Conservation (phyloP, 2,113 vertebrate genomes). For the Hucho hucho region DNA sequence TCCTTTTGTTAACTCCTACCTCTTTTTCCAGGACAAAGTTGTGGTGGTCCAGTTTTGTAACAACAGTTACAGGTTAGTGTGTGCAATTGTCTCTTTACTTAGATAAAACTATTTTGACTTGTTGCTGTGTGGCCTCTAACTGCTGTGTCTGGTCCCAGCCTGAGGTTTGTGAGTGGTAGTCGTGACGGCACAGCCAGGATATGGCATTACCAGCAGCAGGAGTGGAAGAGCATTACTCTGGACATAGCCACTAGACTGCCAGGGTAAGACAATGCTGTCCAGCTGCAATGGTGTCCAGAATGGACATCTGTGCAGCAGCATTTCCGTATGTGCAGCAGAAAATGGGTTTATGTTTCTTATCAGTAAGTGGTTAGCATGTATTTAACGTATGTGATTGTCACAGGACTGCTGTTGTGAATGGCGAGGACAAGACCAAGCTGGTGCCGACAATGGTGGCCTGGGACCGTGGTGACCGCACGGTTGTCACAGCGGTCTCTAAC, state of each 20-base stretch:
- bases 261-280: slow-evolving; percentile 52
- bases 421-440: slow-evolving; percentile 93
- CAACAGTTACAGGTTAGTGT: slow-evolving; percentile 86
- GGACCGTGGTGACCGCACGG: slow-evolving; percentile 86
- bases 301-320: too few species aligned
- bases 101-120: background rate
- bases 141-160: slow-evolving; percentile 62
- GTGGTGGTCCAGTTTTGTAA: slow-evolving; percentile 97
- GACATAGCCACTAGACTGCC: slow-evolving; percentile 90
- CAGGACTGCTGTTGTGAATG: slow-evolving; percentile 75
- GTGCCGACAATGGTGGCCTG: slow-evolving; percentile 98
- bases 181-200: slow-evolving; percentile 92
- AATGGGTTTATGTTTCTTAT: background rate
- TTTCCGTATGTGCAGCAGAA: background rate
- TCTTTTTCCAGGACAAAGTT: slow-evolving; percentile 87
- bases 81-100: background rate
- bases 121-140: background rate
- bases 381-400: background rate
- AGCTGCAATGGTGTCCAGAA: too few species aligned
- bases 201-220: slow-evolving; percentile 95
- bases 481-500: slow-evolving; percentile 96
- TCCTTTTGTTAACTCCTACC: background rate
- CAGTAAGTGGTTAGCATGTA: background rate
- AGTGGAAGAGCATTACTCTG: slow-evolving; percentile 89
- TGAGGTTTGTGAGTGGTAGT: slow-evolving; percentile 96